These are phyloP conservation scores for Magallana ariakensis DNA, from an alignment of 1,140 invertebrate genomes.

Conservation along the genomic window DNA sequence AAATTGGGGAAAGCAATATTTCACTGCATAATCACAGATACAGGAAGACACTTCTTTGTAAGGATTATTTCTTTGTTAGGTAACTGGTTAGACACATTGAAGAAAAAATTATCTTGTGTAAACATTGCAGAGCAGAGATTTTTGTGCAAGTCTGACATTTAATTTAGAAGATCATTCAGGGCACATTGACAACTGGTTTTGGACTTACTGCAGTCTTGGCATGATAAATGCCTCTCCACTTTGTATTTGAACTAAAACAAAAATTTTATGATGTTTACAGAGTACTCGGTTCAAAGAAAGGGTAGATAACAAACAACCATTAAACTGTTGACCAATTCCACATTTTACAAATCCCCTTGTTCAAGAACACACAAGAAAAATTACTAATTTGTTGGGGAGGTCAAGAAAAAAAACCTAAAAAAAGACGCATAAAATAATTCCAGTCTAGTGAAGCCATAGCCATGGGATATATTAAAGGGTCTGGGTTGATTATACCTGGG, in stretches of 20 bases:
- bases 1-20: neutral
- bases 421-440: neutral
- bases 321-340: slow-evolving; percentile 28
- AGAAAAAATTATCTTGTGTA: neutral
- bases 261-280: slow-evolving; percentile 21
- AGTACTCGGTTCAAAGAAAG: neutral
- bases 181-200: neutral
- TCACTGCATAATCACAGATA: neutral
- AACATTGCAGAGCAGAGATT: neutral
- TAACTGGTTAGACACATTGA: neutral
- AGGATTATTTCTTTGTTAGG: neutral
- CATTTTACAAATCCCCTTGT: neutral
- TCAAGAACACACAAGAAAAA: neutral
- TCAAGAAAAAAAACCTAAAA: neutral
- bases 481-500: neutral
- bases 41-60: neutral
- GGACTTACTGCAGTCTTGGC: neutral
- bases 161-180: neutral
- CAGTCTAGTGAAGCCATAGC: neutral
- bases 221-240: slow-evolving; percentile 22
- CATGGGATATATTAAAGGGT: slow-evolving; percentile 3
- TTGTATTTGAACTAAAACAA: slow-evolving; percentile 37
- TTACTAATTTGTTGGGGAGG: neutral
- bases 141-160: neutral
- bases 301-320: neutral